phyloP scores from a whole-genome alignment of 2,113 vertebrate genomes.

The Elaphurus davidianus region DNA sequence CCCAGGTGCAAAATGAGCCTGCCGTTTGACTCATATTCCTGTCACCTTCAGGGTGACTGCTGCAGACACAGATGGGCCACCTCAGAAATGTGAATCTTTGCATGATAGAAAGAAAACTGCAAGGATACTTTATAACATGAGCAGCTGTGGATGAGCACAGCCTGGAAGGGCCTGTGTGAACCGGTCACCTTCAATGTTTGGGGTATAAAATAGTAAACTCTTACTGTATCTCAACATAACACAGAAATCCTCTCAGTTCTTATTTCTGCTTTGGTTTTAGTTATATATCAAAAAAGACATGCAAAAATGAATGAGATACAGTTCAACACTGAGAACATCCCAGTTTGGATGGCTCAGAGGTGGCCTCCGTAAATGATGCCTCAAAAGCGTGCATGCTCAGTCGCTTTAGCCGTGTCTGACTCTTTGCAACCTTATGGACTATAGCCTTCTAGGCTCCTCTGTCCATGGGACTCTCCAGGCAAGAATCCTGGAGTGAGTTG shows the following conservation, averaged over 20 bases:
- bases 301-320: not conserved
- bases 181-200: not conserved
- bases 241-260: not conserved
- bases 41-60: not conserved
- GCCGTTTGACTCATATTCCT: conserved; percentile 2
- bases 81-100: not conserved
- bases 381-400: not conserved
- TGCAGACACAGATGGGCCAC: not conserved
- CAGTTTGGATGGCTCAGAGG: not conserved
- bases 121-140: not conserved
- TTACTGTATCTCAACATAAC: not conserved
- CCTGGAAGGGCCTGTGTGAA: not conserved
- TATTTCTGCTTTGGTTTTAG: conserved; percentile 5
- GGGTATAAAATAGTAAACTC: not conserved
- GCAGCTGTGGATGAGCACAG: not conserved
- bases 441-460: not conserved
- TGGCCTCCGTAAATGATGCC: not conserved
- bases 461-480: not conserved
- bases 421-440: not conserved
- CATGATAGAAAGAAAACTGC: not conserved
- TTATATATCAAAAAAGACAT: not conserved
- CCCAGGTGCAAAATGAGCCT: not conserved
- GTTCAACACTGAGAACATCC: not conserved
- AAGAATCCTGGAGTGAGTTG: not conserved
- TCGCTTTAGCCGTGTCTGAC: not conserved